Base-by-base conservation (phyloP, 1,140 invertebrate genomes). In the Probaryconus sp. region DNA sequence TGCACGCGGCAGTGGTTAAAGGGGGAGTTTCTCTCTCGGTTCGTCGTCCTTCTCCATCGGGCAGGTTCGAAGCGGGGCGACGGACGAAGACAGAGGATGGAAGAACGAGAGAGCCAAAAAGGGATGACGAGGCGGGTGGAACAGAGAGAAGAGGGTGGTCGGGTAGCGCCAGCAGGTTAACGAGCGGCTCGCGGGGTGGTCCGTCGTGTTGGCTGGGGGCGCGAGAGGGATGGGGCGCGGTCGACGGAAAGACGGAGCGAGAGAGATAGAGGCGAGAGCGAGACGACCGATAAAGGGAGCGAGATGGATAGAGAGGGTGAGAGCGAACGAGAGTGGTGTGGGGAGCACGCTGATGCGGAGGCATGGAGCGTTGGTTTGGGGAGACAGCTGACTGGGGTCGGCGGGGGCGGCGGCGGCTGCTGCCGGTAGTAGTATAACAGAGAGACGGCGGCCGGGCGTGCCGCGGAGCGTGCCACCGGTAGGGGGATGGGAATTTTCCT, bases 391-490 rank as follows among this genome's bases (percentile, higher is more conserved):
- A 35, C 55, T 55, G 50, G 69, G 64, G 60, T 72, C 37, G 73
- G 75, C 42, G 73, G 77, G 69, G 58, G 63, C 56, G 61, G 6
- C 40, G 64, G 72, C 61, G 65, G 73, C 79, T 78, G 81, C 79
- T 79, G 83, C 84, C 83, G 82, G 82, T 80, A 80, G 84, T 85
- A 85, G 85, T 87, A 87, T 85, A 87, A 86, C 85, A 85, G 83
- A 87, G 86, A 86, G n/a, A n/a, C n/a, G n/a, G n/a, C 85, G 85
- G 80, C 81, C 86, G 86, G 85, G 86, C 85, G 86, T 86, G 85
- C 85, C 86, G 85, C 85, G 83, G 85, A 87, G 85, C 85, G 85
- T 86, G 86, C 86, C 85, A 86, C 85, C 81, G 84, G n/a, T n/a
- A 86, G 85, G 85, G 86, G 86, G 86, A 85, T 87, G 85, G 81